These are phyloP conservation scores for Trichomalopsis sarcophagae DNA, from an alignment of 1,140 invertebrate genomes.

Conservation along the genomic window DNA sequence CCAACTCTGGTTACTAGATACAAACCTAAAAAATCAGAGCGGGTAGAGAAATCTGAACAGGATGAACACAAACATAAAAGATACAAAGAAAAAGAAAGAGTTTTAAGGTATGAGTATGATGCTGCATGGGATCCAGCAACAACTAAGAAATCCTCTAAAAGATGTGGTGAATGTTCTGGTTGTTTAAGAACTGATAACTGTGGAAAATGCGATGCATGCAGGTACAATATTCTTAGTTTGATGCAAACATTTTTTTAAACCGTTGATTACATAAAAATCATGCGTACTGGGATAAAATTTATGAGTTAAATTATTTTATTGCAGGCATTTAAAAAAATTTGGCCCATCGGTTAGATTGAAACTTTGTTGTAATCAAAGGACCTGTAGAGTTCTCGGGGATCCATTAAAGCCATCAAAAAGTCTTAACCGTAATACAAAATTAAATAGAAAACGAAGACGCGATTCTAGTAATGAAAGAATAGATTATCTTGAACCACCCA, in stretches of 20 bases:
- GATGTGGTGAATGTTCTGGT: constrained; percentile 89
- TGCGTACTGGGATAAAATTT: neutral
- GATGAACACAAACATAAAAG: constrained; percentile 74
- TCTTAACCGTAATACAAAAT: constrained; percentile 67
- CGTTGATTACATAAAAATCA: neutral
- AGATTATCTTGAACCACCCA: constrained; percentile 74
- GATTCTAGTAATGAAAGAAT: constrained; percentile 77
- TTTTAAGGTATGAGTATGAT: constrained; percentile 66
- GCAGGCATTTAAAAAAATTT: constrained; percentile 85
- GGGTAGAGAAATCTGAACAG: constrained; percentile 60
- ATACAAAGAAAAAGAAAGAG: constrained; percentile 68
- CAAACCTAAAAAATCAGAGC: constrained; percentile 80
- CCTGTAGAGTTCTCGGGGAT: constrained; percentile 68
- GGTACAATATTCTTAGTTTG: constrained; percentile 58
- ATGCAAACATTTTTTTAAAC: neutral
- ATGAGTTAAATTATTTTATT: constrained; percentile 20
- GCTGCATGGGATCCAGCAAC: constrained; percentile 62
- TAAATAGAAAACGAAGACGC: constrained; percentile 69
- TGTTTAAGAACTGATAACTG: constrained; percentile 89
- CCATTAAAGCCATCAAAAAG: constrained; percentile 70
- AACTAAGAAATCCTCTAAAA: constrained; percentile 73
- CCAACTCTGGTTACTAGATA: constrained; percentile 87
- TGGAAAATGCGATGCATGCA: constrained; percentile 89
- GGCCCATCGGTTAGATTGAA: constrained; percentile 83
- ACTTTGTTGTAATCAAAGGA: constrained; percentile 77